These are phyloP conservation scores for Tyrannus savana DNA, from an alignment of 2,113 vertebrate genomes.

Conservation along the genomic window DNA sequence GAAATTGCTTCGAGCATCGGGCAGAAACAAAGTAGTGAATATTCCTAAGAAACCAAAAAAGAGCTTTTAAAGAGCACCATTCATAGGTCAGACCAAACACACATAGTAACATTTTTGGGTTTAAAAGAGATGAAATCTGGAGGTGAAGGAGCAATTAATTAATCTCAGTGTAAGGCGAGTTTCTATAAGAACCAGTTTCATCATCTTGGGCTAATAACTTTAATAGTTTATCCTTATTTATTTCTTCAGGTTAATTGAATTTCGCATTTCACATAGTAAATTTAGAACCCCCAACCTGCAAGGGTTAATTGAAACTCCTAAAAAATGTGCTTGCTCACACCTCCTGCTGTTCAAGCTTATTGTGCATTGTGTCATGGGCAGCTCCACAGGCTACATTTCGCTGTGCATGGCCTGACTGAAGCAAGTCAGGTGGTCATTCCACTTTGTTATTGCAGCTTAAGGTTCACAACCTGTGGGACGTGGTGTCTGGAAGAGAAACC, in stretches of 20 bases:
- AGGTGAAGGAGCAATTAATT: not conserved
- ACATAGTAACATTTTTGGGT: not conserved
- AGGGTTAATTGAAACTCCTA: slow-evolving; percentile 11
- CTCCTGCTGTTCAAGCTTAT: not conserved
- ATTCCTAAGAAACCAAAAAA: not conserved
- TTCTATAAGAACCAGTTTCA: not conserved
- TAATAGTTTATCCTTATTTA: not conserved
- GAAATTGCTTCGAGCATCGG: not conserved
- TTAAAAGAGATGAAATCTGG: not conserved
- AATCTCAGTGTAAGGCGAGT: not conserved
- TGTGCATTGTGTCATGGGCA: not conserved
- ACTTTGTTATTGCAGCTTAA: not conserved
- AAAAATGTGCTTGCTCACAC: not conserved
- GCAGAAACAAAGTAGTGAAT: not conserved
- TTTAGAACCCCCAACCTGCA: not conserved
- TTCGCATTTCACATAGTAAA: not conserved
- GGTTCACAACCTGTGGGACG: not conserved
- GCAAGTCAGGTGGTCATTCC: not conserved
- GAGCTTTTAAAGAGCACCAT: not conserved
- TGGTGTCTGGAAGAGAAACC: not conserved
- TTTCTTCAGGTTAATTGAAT: slow-evolving; percentile 27
- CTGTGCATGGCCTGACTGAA: not conserved
- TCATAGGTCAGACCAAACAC: not conserved
- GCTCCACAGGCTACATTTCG: not conserved
- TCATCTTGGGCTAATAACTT: not conserved